Percentiles rank a stretch among this genome's conserved stretches.
Evolutionary conservation across 2,888 invertebrate species (phyloP).

Genomic region (Perdita meconis): DNA sequence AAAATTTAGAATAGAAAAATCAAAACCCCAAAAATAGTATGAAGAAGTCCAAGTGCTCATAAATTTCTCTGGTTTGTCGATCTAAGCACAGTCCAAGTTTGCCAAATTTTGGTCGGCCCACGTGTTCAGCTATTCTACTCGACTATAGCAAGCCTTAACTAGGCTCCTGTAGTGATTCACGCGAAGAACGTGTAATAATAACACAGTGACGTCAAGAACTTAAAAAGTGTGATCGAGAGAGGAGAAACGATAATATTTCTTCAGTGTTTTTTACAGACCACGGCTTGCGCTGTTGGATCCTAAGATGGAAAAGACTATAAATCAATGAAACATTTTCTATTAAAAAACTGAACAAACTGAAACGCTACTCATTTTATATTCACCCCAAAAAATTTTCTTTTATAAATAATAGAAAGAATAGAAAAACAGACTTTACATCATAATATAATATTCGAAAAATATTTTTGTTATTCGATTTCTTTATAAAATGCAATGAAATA

Average conservation of each 20-base stretch:
- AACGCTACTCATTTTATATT: neutral
- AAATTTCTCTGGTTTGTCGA: slow-evolving; percentile 2
- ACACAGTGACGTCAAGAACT: neutral
- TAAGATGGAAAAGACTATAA: neutral
- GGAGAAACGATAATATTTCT: neutral
- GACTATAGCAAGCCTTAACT: neutral
- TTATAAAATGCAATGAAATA: too few species aligned
- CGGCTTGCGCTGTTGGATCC: neutral
- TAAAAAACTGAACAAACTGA: neutral
- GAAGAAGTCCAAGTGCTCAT: neutral
- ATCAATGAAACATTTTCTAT: neutral
- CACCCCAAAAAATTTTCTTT: neutral
- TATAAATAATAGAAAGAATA: too few species aligned
- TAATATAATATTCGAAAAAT: too few species aligned
- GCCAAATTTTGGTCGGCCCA: slow-evolving; percentile 2
- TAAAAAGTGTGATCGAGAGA: neutral
- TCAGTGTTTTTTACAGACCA: neutral
- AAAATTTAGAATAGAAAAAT: too few species aligned
- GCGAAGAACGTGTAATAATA: neutral
- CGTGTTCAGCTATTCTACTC: neutral
- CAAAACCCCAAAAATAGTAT: too few species aligned
- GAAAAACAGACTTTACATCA: too few species aligned
- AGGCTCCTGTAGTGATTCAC: neutral
- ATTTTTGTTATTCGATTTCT: too few species aligned
- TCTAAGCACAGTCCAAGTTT: slow-evolving; percentile 13